A percentile compares a stretch with the other conserved stretches of the same genome.
phyloP scores from a whole-genome alignment of 53 echinoderm and acorn worm species.

The Apostichopus leukothele region DNA sequence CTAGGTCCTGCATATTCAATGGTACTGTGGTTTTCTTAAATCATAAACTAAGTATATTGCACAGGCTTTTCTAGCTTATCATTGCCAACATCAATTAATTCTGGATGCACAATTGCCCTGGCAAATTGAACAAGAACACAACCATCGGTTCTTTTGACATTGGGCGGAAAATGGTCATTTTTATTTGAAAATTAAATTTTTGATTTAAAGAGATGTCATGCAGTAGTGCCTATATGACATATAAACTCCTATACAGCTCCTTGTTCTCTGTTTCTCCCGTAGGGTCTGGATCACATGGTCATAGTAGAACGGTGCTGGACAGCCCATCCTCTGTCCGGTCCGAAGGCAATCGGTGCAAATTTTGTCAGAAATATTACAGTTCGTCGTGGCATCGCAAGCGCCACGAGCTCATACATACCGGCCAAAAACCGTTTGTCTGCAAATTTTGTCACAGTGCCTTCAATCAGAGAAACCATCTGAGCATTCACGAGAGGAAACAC shows the following conservation, averaged over 20 bases:
- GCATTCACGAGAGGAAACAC: conserved; percentile 34
- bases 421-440: conserved; percentile 40
- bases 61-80: no score
- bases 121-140: no score
- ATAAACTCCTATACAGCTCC: neutral
- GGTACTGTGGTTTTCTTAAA: no score
- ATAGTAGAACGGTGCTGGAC: neutral
- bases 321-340: neutral
- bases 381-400: conserved; percentile 38
- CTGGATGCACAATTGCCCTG: no score
- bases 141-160: no score
- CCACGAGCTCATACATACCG: conserved; percentile 39
- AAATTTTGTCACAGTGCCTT: conserved; percentile 37
- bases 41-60: no score
- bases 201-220: neutral
- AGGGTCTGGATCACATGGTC: neutral
- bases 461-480: conserved; percentile 39
- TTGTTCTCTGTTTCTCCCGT: conserved; percentile 34
- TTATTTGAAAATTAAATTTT: neutral
- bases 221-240: neutral
- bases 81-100: no score
- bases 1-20: no score
- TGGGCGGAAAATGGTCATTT: neutral
- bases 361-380: conserved; percentile 27
- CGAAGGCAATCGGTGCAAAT: conserved; percentile 24